A percentile compares a stretch with the other conserved stretches of the same genome.
These are phyloP conservation scores for Labeo catla DNA, from an alignment of 2,113 vertebrate species.

Conservation along the genomic window DNA sequence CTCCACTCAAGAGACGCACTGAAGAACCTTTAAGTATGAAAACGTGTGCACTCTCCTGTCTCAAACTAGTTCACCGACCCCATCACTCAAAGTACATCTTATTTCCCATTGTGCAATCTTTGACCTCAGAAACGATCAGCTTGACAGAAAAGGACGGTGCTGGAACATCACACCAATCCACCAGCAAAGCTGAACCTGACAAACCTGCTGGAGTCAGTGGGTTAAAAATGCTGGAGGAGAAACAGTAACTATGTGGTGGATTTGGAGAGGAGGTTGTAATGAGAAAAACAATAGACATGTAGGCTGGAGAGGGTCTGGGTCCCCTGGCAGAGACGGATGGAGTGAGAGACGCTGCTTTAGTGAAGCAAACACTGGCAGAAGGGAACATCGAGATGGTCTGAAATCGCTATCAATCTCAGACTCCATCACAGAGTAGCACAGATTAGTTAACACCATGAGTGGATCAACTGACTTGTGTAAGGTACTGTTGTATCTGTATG, in stretches of 20 bases:
- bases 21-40: slow-evolving; percentile 60
- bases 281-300: slow-evolving; percentile 14
- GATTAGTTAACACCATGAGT: background rate
- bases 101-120: slow-evolving; percentile 38
- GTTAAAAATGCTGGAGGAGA: background rate
- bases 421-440: slow-evolving; percentile 65
- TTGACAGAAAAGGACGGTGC: background rate
- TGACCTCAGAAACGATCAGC: slow-evolving; percentile 53
- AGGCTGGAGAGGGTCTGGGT: slow-evolving; percentile 44
- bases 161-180: background rate
- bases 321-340: slow-evolving; percentile 78
- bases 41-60: slow-evolving; percentile 63
- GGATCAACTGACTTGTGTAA: background rate
- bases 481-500: background rate
- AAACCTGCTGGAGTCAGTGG: background rate
- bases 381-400: slow-evolving; percentile 63
- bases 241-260: background rate
- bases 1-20: slow-evolving; percentile 66
- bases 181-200: background rate
- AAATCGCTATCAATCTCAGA: slow-evolving; percentile 79
- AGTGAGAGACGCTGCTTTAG: slow-evolving; percentile 73
- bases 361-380: slow-evolving; percentile 75
- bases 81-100: slow-evolving; percentile 39
- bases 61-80: slow-evolving; percentile 73
- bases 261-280: slow-evolving; percentile 55